A percentile compares a stretch with the other conserved stretches of the same genome.
Evolutionary conservation across 2,888 invertebrate species (phyloP).

Genomic region (Ichneumon xanthorius): DNA sequence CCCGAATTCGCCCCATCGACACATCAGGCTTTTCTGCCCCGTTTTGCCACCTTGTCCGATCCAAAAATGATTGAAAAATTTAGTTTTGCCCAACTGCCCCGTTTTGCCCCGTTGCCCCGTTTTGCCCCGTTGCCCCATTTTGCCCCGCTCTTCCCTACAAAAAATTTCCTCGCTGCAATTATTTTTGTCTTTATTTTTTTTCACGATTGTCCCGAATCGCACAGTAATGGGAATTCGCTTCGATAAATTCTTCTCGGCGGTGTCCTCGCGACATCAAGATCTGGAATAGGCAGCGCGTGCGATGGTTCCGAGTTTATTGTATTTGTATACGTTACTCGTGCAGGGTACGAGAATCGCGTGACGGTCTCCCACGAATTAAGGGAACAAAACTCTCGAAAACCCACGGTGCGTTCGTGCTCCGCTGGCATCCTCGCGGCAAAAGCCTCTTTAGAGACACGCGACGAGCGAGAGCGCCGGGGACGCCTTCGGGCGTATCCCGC

Average conservation of each 20-base stretch:
- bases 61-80: too few species aligned
- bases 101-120: too few species aligned
- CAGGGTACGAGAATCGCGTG: slow-evolving; percentile 52
- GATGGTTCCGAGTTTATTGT: slow-evolving; percentile 8
- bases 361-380: slow-evolving; percentile 63
- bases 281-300: neutral
- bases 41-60: too few species aligned
- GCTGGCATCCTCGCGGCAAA: slow-evolving; percentile 64
- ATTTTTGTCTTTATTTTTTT: neutral
- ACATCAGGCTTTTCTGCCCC: too few species aligned
- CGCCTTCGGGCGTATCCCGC: slow-evolving; percentile 7
- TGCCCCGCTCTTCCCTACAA: neutral
- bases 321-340: slow-evolving; percentile 17
- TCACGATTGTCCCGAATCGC: neutral
- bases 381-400: slow-evolving; percentile 67
- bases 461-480: slow-evolving; percentile 54
- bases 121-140: too few species aligned
- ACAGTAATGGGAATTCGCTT: neutral
- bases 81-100: too few species aligned
- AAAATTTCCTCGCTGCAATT: neutral
- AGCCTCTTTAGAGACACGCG: slow-evolving; percentile 79
- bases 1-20: too few species aligned
- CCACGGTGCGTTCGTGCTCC: slow-evolving; percentile 61
- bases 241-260: slow-evolving; percentile 26
- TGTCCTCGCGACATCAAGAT: slow-evolving; percentile 19